Evolutionary conservation across 2,797 vertebrate species (phyloP).

Genomic region (Pangasius macronema): DNA sequence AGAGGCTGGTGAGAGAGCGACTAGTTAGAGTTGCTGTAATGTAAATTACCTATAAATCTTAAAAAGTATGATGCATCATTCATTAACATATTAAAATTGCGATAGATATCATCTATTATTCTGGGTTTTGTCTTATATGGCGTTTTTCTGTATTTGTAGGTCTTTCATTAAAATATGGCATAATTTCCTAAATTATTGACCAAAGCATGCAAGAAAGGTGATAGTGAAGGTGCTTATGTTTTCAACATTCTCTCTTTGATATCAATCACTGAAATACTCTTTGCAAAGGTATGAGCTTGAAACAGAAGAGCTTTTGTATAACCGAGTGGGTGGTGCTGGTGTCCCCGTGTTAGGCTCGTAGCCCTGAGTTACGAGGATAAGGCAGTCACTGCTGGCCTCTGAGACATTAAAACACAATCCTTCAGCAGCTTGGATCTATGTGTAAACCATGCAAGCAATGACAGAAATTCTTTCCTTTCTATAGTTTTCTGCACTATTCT

Average conservation of each 20-base stretch:
- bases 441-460: slow-evolving; percentile 29
- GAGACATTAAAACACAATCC: slow-evolving; percentile 12
- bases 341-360: slow-evolving; percentile 1
- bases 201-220: neutral
- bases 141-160: neutral
- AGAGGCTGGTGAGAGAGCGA: neutral
- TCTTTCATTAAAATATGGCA: neutral
- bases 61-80: neutral
- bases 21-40: neutral
- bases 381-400: slow-evolving; percentile 60
- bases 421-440: slow-evolving; percentile 23
- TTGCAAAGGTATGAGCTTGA: slow-evolving; percentile 16
- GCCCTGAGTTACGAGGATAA: slow-evolving; percentile 40
- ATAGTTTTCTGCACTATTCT: neutral
- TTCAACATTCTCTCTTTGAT: slow-evolving; percentile 11
- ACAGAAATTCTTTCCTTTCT: neutral
- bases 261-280: neutral
- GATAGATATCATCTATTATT: neutral
- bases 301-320: slow-evolving; percentile 42
- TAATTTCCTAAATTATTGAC: neutral
- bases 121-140: neutral
- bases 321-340: slow-evolving; percentile 15
- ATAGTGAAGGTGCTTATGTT: neutral
- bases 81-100: neutral
- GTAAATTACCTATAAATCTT: neutral